phyloP scores from a whole-genome alignment of 2,797 vertebrate genomes.

The Ispidina lecontei region DNA sequence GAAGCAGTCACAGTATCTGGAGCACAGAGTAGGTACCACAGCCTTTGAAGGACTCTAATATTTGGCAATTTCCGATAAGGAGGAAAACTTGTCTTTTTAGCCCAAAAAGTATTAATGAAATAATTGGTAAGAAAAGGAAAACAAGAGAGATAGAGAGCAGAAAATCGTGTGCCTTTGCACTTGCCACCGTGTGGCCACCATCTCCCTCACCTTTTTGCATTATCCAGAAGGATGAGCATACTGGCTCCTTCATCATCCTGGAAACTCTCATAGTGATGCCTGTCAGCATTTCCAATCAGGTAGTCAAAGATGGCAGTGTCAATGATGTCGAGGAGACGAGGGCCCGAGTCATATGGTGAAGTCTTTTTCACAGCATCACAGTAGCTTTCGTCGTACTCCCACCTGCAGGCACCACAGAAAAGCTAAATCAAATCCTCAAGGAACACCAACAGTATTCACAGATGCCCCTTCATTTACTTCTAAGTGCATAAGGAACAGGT shows the following conservation, averaged over 20 bases:
- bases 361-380: slow-evolving; percentile 98
- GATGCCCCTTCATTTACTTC: neutral
- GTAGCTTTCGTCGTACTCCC: slow-evolving; percentile 98
- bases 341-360: slow-evolving; percentile 93
- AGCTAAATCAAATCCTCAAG: neutral
- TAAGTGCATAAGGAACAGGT: fast-evolving
- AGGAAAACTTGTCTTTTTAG: neutral
- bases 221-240: slow-evolving; percentile 98
- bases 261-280: slow-evolving; percentile 99
- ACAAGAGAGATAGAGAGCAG: neutral
- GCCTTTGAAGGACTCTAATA: neutral
- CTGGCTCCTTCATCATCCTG: slow-evolving; percentile 97
- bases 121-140: neutral
- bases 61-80: neutral
- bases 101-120: neutral
- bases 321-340: slow-evolving; percentile 93
- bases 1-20: neutral
- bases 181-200: neutral
- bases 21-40: neutral
- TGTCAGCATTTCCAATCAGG: slow-evolving; percentile 95
- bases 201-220: slow-evolving; percentile 90
- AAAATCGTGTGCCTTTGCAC: fast-evolving
- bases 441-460: neutral
- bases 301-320: slow-evolving; percentile 96
- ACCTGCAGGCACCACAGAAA: slow-evolving; percentile 76